Evolutionary conservation across 2,797 vertebrate species (phyloP).

Genomic region (Dendrocincla fuliginosa): DNA sequence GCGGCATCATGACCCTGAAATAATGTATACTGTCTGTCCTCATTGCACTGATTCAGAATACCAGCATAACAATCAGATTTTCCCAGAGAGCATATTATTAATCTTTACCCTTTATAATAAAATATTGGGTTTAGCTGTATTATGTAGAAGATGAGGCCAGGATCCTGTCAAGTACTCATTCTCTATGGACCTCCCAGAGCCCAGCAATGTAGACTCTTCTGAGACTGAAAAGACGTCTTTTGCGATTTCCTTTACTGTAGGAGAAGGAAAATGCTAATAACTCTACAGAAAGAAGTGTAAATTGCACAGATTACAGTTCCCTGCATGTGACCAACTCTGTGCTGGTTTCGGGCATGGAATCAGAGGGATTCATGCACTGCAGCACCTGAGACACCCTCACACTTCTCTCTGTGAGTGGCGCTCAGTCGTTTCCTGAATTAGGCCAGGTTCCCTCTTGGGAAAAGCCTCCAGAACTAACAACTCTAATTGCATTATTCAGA

Average conservation of each 20-base stretch:
- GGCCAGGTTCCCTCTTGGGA: neutral
- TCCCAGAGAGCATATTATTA: neutral
- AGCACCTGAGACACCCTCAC: neutral
- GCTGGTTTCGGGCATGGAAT: neutral
- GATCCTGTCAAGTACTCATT: neutral
- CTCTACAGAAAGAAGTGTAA: neutral
- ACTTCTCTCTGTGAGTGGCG: neutral
- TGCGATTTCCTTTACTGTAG: neutral
- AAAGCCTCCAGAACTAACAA: neutral
- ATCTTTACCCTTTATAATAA: neutral
- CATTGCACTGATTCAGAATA: neutral
- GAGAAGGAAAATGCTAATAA: neutral
- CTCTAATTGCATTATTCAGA: neutral
- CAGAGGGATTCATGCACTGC: neutral
- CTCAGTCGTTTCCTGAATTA: neutral
- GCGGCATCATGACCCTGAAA: fast-evolving
- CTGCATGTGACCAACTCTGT: neutral
- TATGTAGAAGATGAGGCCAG: neutral
- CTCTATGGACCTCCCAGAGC: neutral
- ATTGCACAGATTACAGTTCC: neutral
- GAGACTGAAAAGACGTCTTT: neutral
- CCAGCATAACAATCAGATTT: neutral
- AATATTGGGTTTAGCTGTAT: neutral
- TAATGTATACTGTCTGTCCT: neutral
- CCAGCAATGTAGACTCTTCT: neutral